These are phyloP conservation scores for Prosapia bicincta DNA, from an alignment of 2,888 invertebrate genomes.

Conservation along the genomic window DNA sequence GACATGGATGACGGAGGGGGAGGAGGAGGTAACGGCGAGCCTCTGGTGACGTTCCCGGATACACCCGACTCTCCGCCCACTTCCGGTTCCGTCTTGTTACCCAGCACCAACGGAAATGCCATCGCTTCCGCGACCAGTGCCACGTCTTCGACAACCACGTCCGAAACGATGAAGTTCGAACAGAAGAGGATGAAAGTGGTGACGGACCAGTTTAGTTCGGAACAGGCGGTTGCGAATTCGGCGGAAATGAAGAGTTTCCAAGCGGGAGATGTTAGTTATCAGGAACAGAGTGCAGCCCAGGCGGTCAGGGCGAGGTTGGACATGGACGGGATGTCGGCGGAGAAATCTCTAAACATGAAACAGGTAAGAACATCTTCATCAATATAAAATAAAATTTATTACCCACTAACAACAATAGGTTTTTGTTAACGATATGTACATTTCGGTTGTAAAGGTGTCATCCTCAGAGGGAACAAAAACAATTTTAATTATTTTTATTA, in stretches of 20 bases:
- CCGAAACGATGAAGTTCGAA: constrained; percentile 64
- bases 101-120: background rate
- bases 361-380: no score
- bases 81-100: background rate
- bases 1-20: constrained; percentile 41
- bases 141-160: constrained; percentile 9
- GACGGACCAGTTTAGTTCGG: constrained; percentile 77
- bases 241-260: constrained; percentile 72
- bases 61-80: constrained; percentile 64
- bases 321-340: constrained; percentile 79
- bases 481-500: no score
- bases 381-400: no score
- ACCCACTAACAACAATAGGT: no score
- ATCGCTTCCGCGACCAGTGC: constrained; percentile 11
- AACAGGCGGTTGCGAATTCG: constrained; percentile 67
- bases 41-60: constrained; percentile 78
- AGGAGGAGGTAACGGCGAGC: constrained; percentile 47
- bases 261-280: constrained; percentile 55
- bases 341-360: constrained; percentile 77
- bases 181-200: constrained; percentile 78
- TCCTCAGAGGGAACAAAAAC: no score
- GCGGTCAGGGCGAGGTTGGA: constrained; percentile 76
- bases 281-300: constrained; percentile 56
- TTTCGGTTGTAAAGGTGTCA: no score
- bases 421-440: no score